Conservation (phyloP, 2,113 vertebrate species). For the Pseudorhombus dupliciocellatus region DNA sequence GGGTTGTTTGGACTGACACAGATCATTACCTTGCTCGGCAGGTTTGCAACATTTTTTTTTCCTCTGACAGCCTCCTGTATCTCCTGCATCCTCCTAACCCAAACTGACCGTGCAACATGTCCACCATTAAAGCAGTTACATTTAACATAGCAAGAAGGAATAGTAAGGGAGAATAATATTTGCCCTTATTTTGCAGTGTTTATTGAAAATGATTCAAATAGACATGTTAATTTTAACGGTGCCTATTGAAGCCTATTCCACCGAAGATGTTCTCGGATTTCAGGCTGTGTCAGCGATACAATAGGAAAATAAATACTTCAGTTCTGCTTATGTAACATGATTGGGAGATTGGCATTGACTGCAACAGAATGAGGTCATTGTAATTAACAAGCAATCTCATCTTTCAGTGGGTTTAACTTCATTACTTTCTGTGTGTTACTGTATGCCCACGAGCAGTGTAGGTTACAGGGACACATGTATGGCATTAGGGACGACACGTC, state of each 20-base stretch:
- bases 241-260: neutral
- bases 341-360: slow-evolving; percentile 11
- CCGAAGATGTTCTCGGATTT: neutral
- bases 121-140: too few species aligned
- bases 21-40: too few species aligned
- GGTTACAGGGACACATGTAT: slow-evolving; percentile 22
- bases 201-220: too few species aligned
- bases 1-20: too few species aligned
- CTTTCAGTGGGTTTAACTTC: slow-evolving; percentile 37
- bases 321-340: slow-evolving; percentile 31
- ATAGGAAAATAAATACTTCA: slow-evolving; percentile 22
- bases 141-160: too few species aligned
- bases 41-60: too few species aligned
- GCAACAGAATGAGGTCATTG: slow-evolving; percentile 8
- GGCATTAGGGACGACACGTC: neutral
- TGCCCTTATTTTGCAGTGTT: neutral
- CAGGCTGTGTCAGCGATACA: slow-evolving; percentile 6
- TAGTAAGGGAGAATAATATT: neutral
- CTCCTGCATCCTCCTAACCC: too few species aligned
- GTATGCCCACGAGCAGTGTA: neutral
- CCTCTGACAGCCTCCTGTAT: too few species aligned
- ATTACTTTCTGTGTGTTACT: slow-evolving; percentile 3
- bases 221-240: neutral
- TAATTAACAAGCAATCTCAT: slow-evolving; percentile 25
- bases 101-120: too few species aligned